A percentile compares a stretch with the other conserved stretches of the same genome.
These are phyloP conservation scores for Magallana angulata DNA, from an alignment of 1,140 invertebrate genomes.

Conservation along the genomic window DNA sequence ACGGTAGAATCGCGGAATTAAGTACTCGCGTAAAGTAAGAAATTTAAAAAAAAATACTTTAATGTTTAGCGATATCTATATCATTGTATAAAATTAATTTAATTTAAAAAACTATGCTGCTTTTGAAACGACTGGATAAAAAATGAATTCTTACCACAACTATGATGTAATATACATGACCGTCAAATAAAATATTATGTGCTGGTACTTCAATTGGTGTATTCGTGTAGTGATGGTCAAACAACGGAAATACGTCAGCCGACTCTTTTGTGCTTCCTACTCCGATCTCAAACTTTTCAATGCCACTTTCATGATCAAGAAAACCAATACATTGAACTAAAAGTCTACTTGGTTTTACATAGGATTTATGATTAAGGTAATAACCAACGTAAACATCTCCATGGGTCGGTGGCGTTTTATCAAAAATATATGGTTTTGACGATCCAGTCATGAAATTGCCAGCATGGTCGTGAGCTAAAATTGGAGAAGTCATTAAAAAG, in stretches of 20 bases:
- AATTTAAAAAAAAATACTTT: background rate
- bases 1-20: no score
- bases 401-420: slow-evolving; percentile 52
- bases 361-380: slow-evolving; percentile 44
- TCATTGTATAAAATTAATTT: no score
- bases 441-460: slow-evolving; percentile 45
- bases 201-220: background rate
- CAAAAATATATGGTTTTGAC: slow-evolving; percentile 52
- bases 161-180: background rate
- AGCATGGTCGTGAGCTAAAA: slow-evolving; percentile 56
- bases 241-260: background rate
- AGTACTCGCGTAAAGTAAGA: no score
- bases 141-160: background rate
- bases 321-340: slow-evolving; percentile 61
- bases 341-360: slow-evolving; percentile 47
- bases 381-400: slow-evolving; percentile 52
- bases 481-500: slow-evolving; percentile 28
- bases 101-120: no score
- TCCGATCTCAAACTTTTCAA: slow-evolving; percentile 38
- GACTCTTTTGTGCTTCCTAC: slow-evolving; percentile 48
- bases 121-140: no score
- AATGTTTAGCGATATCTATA: no score
- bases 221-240: background rate
- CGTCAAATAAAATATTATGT: background rate
- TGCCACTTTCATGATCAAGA: slow-evolving; percentile 64